These are phyloP conservation scores for Amblyopsis rosae DNA, from an alignment of 2,113 vertebrate species.

Conservation along the genomic window DNA sequence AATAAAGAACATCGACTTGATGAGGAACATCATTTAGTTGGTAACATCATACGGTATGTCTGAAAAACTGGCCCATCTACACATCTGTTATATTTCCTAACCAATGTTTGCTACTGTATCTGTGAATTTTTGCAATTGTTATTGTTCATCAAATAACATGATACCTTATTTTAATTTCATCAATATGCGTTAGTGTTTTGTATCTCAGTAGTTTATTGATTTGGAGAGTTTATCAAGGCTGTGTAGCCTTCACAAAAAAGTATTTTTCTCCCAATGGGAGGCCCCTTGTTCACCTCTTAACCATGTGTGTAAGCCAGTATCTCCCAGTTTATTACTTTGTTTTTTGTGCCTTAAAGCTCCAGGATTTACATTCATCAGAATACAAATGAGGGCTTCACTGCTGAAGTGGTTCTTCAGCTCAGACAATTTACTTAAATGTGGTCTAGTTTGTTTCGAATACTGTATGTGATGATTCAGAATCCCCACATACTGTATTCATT, in stretches of 20 bases:
- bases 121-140: too few species aligned
- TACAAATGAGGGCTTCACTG: constrained; percentile 54
- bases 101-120: too few species aligned
- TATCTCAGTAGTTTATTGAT: constrained; percentile 47
- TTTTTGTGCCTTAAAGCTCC: constrained; percentile 11
- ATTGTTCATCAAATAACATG: too few species aligned
- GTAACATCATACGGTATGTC: too few species aligned
- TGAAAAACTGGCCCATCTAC: too few species aligned
- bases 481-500: background rate
- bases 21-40: too few species aligned
- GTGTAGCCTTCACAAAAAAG: constrained; percentile 44
- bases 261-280: constrained; percentile 41
- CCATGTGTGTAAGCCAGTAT: constrained; percentile 46
- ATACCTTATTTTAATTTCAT: constrained; percentile 39
- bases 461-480: background rate
- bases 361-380: constrained; percentile 66
- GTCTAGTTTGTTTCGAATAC: constrained; percentile 29
- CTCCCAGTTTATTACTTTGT: constrained; percentile 55
- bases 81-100: too few species aligned
- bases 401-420: constrained; percentile 26
- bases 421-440: constrained; percentile 30
- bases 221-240: constrained; percentile 45
- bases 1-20: background rate
- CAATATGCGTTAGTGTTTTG: constrained; percentile 55
- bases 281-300: constrained; percentile 60